Percentiles rank a stretch among this genome's conserved stretches.
Conservation (phyloP, 2,888 invertebrate genomes). For the Cosmopolites sordidus region DNA sequence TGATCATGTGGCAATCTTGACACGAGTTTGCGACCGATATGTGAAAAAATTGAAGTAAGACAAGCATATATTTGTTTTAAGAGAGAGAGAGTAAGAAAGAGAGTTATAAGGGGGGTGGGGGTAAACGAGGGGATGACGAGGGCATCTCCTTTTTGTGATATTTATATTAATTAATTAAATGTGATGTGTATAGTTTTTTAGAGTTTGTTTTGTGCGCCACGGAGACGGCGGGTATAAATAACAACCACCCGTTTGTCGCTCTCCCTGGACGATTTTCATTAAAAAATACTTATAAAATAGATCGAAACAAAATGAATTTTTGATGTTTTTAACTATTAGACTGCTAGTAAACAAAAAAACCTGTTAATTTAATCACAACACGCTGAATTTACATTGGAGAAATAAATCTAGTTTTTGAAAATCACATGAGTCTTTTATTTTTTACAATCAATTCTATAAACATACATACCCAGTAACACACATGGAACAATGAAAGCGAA, state of each 20-base stretch:
- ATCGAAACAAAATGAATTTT: conserved; percentile 18
- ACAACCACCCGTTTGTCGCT: too few species aligned
- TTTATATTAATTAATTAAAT: conserved; percentile 24
- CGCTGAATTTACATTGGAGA: conserved; percentile 17
- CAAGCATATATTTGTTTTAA: neutral
- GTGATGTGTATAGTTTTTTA: conserved; percentile 27
- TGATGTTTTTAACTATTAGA: conserved; percentile 26
- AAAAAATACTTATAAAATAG: conserved; percentile 7
- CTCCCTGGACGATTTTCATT: too few species aligned
- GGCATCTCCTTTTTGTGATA: conserved; percentile 23
- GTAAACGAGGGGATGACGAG: conserved; percentile 11
- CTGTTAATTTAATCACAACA: conserved; percentile 17
- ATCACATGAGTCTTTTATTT: neutral
- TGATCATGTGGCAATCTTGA: neutral
- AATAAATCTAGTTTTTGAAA: conserved; percentile 22
- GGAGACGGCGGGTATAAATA: neutral
- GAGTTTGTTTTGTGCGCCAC: conserved; percentile 13
- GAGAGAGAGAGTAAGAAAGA: conserved; percentile 9
- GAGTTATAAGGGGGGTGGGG: conserved; percentile 4
- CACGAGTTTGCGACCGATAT: neutral
- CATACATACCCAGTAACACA: too few species aligned
- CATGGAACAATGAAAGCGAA: too few species aligned
- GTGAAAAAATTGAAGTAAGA: neutral
- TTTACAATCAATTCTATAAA: too few species aligned
- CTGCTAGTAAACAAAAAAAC: conserved; percentile 20